These are phyloP conservation scores for Glaucopsyche alexis DNA, from an alignment of 2,888 invertebrate genomes.

Conservation along the genomic window DNA sequence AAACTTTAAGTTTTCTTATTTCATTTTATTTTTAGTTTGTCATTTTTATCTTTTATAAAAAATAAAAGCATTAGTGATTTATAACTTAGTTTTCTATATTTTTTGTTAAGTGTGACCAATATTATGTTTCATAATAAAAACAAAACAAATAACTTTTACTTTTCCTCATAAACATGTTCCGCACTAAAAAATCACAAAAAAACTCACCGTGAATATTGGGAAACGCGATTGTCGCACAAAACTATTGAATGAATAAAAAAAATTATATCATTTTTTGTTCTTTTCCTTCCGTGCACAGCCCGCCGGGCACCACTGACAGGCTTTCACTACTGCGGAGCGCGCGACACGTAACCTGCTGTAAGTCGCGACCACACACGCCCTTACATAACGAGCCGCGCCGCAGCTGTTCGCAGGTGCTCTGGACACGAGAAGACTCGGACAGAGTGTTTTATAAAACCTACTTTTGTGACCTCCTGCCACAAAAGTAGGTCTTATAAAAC, in stretches of 20 bases:
- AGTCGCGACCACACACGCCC: conserved; percentile 48
- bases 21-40: no score
- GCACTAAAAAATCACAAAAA: conserved; percentile 26
- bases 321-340: conserved; percentile 57
- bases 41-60: no score
- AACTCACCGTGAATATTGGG: conserved; percentile 48
- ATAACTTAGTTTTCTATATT: no score
- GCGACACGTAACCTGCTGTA: conserved; percentile 52
- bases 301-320: conserved; percentile 46
- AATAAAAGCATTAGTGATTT: no score
- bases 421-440: not conserved
- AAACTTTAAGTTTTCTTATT: no score
- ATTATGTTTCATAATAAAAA: no score
- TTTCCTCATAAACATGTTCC: no score
- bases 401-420: not conserved
- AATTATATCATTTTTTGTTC: conserved; percentile 47
- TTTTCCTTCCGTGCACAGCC: conserved; percentile 41
- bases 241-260: conserved; percentile 34
- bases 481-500: no score
- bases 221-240: conserved; percentile 40
- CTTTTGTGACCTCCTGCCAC: no score
- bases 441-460: not conserved
- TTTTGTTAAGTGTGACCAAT: no score
- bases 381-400: conserved; percentile 5
- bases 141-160: no score